Conservation (phyloP, 1,140 invertebrate species). For the Drosophila pallidifrons region DNA sequence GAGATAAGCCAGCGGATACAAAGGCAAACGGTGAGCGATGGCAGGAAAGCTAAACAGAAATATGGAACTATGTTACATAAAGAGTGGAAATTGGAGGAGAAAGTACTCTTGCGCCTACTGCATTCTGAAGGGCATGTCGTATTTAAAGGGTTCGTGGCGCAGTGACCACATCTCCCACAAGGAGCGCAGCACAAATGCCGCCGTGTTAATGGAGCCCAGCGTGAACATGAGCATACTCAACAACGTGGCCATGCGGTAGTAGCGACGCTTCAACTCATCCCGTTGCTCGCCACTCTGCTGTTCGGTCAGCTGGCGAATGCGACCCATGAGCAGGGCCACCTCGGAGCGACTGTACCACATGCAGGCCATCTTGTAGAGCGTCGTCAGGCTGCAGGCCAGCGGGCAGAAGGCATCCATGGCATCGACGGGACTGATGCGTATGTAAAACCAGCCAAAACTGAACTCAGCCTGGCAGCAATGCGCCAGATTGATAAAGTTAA, state of each 20-base stretch:
- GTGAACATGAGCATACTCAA: constrained; percentile 63
- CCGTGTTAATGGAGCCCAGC: constrained; percentile 54
- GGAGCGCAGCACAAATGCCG: constrained; percentile 61
- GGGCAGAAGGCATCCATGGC: constrained; percentile 74
- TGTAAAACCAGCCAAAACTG: constrained; percentile 58
- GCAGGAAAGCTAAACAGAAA: constrained; percentile 45
- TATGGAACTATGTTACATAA: neutral
- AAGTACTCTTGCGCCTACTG: constrained; percentile 22
- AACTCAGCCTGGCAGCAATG: constrained; percentile 71
- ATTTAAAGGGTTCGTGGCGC: constrained; percentile 58
- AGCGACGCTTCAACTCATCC: constrained; percentile 10
- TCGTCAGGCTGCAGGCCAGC: constrained; percentile 62
- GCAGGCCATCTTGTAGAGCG: constrained; percentile 62
- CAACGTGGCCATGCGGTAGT: constrained; percentile 49
- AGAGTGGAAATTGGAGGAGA: neutral
- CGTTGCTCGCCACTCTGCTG: constrained; percentile 12
- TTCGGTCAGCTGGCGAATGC: constrained; percentile 50
- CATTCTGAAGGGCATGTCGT: constrained; percentile 69
- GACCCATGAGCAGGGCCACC: constrained; percentile 44
- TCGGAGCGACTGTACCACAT: constrained; percentile 61
- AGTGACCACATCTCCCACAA: constrained; percentile 63
- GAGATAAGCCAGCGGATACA: constrained; percentile 59
- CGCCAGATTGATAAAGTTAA: constrained; percentile 61
- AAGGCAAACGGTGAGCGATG: constrained; percentile 53
- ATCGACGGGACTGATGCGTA: constrained; percentile 51